Conservation (phyloP, 2,888 invertebrate species). For the Pterostichus niger region DNA sequence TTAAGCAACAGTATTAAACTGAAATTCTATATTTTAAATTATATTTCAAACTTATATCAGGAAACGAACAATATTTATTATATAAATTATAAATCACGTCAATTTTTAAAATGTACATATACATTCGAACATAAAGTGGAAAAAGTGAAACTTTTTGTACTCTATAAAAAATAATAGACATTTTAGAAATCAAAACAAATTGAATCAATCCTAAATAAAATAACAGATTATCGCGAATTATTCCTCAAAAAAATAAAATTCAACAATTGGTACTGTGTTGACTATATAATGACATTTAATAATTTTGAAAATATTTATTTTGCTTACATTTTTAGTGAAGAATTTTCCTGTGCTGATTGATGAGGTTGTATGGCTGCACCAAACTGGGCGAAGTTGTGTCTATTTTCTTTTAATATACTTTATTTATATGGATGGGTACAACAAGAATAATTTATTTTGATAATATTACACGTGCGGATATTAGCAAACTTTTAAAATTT, state of each 20-base stretch:
- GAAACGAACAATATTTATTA: constrained; percentile 6
- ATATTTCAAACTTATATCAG: constrained; percentile 8
- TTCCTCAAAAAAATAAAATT: no score
- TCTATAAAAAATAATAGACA: not conserved
- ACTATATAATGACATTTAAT: not conserved
- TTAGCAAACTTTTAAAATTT: constrained; percentile 58
- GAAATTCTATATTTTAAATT: constrained; percentile 15
- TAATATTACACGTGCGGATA: constrained; percentile 45
- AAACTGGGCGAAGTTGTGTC: constrained; percentile 39
- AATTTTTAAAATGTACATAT: not conserved
- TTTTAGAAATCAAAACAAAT: constrained; percentile 1
- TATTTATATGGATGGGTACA: constrained; percentile 54
- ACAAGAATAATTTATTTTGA: constrained; percentile 35
- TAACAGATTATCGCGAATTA: not conserved
- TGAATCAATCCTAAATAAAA: not conserved
- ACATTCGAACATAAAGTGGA: not conserved
- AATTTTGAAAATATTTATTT: constrained; percentile 23
- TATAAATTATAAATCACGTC: not conserved
- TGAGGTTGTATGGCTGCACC: constrained; percentile 28
- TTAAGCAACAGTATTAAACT: constrained; percentile 15
- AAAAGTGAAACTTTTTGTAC: not conserved
- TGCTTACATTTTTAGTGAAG: constrained; percentile 1
- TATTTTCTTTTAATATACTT: constrained; percentile 42
- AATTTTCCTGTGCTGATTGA: constrained; percentile 30
- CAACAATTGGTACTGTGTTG: not conserved